These are phyloP conservation scores for Microplitis manilae DNA, from an alignment of 2,888 invertebrate species.

Conservation along the genomic window DNA sequence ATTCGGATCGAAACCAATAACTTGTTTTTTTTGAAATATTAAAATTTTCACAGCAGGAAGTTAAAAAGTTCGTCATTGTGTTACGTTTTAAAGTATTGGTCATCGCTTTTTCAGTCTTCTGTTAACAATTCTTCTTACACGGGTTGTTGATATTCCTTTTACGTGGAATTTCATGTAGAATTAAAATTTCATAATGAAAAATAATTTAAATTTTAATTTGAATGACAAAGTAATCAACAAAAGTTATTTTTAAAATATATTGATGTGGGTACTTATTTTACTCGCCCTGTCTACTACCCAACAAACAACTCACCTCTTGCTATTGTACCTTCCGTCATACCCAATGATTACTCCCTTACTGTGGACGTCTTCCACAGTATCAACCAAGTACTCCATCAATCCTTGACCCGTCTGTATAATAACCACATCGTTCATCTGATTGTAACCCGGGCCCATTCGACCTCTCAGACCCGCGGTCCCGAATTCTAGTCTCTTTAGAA, in stretches of 20 bases:
- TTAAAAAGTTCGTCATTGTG: no score
- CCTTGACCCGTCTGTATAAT: constrained; percentile 96
- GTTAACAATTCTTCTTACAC: no score
- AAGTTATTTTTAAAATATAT: not conserved
- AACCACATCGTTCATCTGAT: constrained; percentile 96
- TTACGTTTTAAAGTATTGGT: no score
- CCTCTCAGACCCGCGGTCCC: constrained; percentile 96
- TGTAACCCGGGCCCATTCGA: constrained; percentile 93
- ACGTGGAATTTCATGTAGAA: no score
- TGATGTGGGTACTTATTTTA: no score
- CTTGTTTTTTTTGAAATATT: no score
- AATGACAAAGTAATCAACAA: constrained; percentile 20
- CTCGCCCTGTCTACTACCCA: not conserved
- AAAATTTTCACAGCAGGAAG: no score
- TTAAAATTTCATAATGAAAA: no score
- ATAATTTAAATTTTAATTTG: no score
- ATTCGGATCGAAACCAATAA: no score
- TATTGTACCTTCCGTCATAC: constrained; percentile 94
- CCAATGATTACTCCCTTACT: constrained; percentile 88
- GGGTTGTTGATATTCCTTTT: no score
- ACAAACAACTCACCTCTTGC: constrained; percentile 80
- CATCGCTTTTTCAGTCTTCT: no score
- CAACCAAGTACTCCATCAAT: constrained; percentile 82
- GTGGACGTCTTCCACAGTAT: constrained; percentile 74
- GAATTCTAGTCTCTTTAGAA: constrained; percentile 84